Evolutionary conservation across 2,113 vertebrate species (phyloP).

Genomic region (Hypocryptadius cinnamomeus): DNA sequence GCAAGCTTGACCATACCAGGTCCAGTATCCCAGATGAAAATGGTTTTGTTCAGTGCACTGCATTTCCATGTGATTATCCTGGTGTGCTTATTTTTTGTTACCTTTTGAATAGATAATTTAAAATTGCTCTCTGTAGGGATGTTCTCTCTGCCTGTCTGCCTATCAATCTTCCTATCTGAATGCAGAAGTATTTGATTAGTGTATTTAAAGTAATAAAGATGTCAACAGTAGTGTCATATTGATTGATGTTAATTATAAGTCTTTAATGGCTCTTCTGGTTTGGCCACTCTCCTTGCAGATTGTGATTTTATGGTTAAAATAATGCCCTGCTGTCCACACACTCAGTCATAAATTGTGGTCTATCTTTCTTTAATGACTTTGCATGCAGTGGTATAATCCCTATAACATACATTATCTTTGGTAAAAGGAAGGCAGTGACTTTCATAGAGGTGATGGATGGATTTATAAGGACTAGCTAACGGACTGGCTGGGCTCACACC

Average conservation of each 20-base stretch:
- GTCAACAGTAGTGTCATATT: constrained; percentile 69
- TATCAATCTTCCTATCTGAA: constrained; percentile 65
- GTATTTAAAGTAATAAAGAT: constrained; percentile 77
- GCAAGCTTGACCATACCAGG: neutral
- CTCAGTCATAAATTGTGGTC: constrained; percentile 69
- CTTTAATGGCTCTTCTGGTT: constrained; percentile 68
- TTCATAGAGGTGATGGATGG: constrained; percentile 59
- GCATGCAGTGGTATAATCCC: constrained; percentile 61
- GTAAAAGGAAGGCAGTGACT: constrained; percentile 60
- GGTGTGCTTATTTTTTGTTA: constrained; percentile 39
- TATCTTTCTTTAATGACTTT: constrained; percentile 70
- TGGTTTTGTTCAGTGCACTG: neutral
- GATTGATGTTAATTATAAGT: constrained; percentile 77
- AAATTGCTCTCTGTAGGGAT: constrained; percentile 53
- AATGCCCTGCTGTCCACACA: constrained; percentile 64
- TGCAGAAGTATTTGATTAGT: constrained; percentile 73
- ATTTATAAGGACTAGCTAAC: constrained; percentile 56
- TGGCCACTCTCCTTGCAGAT: constrained; percentile 66
- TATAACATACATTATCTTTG: constrained; percentile 69
- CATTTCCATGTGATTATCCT: constrained; percentile 5
- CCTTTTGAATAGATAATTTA: constrained; percentile 58
- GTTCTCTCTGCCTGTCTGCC: constrained; percentile 51
- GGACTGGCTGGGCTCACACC: constrained; percentile 37
- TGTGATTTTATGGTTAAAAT: constrained; percentile 76
- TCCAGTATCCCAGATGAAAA: neutral